Percentiles rank a stretch among this genome's conserved stretches.
Conservation (phyloP, 2,797 vertebrate genomes). For the Clarias pachynema region DNA sequence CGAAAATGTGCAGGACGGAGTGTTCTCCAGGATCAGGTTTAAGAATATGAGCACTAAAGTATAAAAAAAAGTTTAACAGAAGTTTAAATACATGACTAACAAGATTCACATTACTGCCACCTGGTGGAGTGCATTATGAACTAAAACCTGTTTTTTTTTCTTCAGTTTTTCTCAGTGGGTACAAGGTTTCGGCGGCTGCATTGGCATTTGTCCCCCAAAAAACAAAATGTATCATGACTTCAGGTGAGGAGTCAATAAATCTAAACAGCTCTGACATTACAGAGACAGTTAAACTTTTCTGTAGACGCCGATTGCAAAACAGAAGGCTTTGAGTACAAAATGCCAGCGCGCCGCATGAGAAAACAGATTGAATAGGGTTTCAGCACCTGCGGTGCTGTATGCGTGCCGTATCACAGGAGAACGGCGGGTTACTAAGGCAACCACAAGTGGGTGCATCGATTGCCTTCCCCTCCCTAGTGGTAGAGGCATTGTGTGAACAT, state of each 20-base stretch:
- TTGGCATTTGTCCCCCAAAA: slow-evolving; percentile 6
- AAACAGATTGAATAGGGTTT: slow-evolving; percentile 35
- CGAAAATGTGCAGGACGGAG: neutral
- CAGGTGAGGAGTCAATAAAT: slow-evolving; percentile 11
- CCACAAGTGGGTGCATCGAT: slow-evolving; percentile 66
- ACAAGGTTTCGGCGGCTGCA: neutral
- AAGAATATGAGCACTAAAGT: neutral
- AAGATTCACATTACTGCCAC: slow-evolving; percentile 1
- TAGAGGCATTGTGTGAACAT: slow-evolving; percentile 66
- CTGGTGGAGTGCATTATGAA: slow-evolving; percentile 25
- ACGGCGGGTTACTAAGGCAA: slow-evolving; percentile 68
- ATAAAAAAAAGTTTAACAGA: neutral
- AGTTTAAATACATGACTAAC: neutral
- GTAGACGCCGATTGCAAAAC: slow-evolving; percentile 21
- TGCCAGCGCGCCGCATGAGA: slow-evolving; percentile 48
- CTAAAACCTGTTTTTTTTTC: neutral
- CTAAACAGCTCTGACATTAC: slow-evolving; percentile 16
- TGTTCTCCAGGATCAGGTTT: neutral
- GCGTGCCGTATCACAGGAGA: slow-evolving; percentile 39
- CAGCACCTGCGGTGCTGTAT: slow-evolving; percentile 11
- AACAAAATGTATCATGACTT: slow-evolving; percentile 17
- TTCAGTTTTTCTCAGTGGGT: slow-evolving; percentile 1
- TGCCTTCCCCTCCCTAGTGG: slow-evolving; percentile 63
- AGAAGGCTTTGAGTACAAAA: slow-evolving; percentile 44
- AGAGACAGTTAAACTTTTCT: slow-evolving; percentile 5